A percentile compares a stretch with the other conserved stretches of the same genome.
These are phyloP conservation scores for Lamproptera curius DNA, from an alignment of 2,888 invertebrate genomes.

Conservation along the genomic window DNA sequence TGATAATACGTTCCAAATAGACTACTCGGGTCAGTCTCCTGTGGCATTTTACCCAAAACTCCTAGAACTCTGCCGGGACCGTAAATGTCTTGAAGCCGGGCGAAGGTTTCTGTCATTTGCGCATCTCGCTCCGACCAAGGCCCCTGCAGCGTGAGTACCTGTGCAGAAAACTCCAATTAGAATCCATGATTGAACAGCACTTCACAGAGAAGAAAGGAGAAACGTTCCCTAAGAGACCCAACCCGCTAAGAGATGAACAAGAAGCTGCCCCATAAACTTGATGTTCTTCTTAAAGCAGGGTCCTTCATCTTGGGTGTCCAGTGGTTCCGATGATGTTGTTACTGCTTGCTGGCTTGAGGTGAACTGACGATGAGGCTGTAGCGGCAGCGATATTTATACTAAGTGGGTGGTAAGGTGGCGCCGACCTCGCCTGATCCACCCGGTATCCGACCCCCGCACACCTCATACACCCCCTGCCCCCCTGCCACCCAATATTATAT, in stretches of 20 bases:
- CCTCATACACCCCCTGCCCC: no score
- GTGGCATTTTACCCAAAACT: constrained; percentile 60
- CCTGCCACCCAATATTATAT: not conserved
- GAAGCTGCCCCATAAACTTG: no score
- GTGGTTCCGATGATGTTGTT: no score
- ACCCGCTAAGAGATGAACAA: no score
- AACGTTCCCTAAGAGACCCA: no score
- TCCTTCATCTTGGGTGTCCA: no score
- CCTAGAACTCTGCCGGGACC: constrained; percentile 78
- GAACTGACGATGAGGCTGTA: not conserved
- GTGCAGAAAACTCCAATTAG: constrained; percentile 9
- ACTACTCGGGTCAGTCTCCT: constrained; percentile 16
- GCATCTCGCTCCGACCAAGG: constrained; percentile 79
- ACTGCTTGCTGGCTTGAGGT: not conserved
- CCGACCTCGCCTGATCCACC: not conserved
- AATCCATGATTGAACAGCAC: no score
- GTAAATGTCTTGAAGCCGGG: constrained; percentile 76
- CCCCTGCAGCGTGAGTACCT: constrained; percentile 78
- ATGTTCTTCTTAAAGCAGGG: no score
- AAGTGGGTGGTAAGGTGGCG: not conserved
- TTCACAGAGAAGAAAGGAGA: no score
- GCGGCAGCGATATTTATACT: not conserved
- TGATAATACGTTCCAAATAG: constrained; percentile 1
- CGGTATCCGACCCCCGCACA: not conserved
- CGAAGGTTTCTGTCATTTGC: constrained; percentile 77